phyloP scores from a whole-genome alignment of 2,888 invertebrate species.

The Amphipoea oculea region DNA sequence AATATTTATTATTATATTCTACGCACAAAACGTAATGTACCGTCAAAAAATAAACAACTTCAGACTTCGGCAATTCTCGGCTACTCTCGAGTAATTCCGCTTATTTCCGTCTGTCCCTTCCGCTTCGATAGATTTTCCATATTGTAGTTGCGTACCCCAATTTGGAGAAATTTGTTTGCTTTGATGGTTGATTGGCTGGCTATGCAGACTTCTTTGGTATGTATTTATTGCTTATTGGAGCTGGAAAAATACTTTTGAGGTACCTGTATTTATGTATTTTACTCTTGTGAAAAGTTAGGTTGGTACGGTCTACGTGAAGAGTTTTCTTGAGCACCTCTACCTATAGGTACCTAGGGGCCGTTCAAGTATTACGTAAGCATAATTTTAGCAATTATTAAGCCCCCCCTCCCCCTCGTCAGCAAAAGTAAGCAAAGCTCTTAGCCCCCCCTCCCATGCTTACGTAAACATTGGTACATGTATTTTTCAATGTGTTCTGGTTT shows the following conservation, averaged over 20 bases:
- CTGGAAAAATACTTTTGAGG: constrained; percentile 53
- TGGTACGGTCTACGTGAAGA: not conserved
- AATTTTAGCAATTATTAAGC: no score
- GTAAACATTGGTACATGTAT: no score
- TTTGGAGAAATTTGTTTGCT: constrained; percentile 80
- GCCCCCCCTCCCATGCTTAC: no score
- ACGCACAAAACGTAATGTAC: constrained; percentile 68
- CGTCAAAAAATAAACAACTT: constrained; percentile 80
- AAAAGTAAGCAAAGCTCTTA: no score
- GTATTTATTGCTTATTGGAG: constrained; percentile 58
- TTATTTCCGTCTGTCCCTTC: constrained; percentile 79
- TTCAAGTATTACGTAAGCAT: no score
- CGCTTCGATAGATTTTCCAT: constrained; percentile 78
- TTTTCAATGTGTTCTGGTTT: no score
- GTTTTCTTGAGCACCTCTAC: not conserved
- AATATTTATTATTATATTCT: constrained; percentile 74
- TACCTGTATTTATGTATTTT: constrained; percentile 36
- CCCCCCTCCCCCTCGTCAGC: no score
- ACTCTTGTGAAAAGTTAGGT: not conserved
- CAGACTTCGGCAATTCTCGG: constrained; percentile 61
- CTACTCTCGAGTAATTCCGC: constrained; percentile 54
- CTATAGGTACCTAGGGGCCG: not conserved
- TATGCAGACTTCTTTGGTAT: constrained; percentile 64
- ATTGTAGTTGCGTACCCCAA: constrained; percentile 77
- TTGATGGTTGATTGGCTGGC: constrained; percentile 78